Evolutionary conservation across 1,140 invertebrate species (phyloP).

Genomic region (Drosophila suzukii): DNA sequence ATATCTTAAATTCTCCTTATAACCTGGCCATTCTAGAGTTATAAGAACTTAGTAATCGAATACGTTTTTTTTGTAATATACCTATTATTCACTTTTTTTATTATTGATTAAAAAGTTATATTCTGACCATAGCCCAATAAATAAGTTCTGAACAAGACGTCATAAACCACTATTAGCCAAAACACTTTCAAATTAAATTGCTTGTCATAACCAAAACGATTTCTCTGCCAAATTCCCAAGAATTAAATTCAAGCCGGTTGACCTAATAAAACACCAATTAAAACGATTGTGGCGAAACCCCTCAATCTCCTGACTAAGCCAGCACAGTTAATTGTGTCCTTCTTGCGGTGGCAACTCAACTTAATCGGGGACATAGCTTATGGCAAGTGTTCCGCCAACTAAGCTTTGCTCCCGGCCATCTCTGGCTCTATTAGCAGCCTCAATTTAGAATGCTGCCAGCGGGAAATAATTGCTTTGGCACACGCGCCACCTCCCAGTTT

Average conservation of each 20-base stretch:
- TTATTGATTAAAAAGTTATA: too few species aligned
- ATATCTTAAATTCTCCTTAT: too few species aligned
- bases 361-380: conserved; percentile 49
- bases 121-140: too few species aligned
- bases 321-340: conserved; percentile 41
- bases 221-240: background rate
- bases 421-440: conserved; percentile 64
- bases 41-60: too few species aligned
- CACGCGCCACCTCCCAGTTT: conserved; percentile 40
- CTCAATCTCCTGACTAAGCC: conserved; percentile 10
- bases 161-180: too few species aligned
- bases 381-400: conserved; percentile 44
- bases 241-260: background rate
- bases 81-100: too few species aligned
- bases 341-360: conserved; percentile 40
- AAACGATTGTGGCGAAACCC: conserved; percentile 4
- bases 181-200: too few species aligned
- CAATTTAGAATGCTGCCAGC: conserved; percentile 77
- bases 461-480: conserved; percentile 80
- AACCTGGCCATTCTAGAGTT: too few species aligned
- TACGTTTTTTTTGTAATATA: too few species aligned
- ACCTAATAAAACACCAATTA: conserved; percentile 27
- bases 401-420: conserved; percentile 31
- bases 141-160: too few species aligned
- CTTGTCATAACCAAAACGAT: too few species aligned